Percentiles rank a stretch among this genome's conserved stretches.
Evolutionary conservation across 2,888 invertebrate species (phyloP).

Genomic region (Neocrepidodera transversa): DNA sequence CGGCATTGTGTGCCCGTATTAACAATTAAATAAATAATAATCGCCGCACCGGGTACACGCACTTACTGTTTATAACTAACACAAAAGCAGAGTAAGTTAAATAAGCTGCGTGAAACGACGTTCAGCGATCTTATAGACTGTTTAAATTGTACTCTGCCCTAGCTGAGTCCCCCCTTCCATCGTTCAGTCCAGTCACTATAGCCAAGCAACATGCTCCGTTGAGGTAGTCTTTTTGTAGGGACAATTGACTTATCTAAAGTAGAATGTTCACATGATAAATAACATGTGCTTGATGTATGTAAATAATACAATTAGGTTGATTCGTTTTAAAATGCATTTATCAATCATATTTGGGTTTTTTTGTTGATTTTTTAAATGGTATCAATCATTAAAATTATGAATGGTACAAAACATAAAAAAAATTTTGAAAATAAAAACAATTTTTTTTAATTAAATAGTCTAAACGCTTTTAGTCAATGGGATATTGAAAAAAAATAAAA

Average conservation of each 20-base stretch:
- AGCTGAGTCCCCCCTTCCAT: conserved; percentile 44
- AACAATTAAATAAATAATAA: not conserved
- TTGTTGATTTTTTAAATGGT: too few species aligned
- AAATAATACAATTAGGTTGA: not conserved
- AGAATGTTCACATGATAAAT: not conserved
- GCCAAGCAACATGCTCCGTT: conserved; percentile 40
- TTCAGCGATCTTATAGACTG: conserved; percentile 52
- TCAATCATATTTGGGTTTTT: too few species aligned
- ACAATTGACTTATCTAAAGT: conserved; percentile 1
- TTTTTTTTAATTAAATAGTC: too few species aligned
- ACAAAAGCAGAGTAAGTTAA: conserved; percentile 38
- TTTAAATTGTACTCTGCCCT: conserved; percentile 54
- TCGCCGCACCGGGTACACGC: not conserved
- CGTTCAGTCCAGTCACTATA: conserved; percentile 24
- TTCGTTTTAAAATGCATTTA: not conserved
- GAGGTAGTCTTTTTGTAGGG: conserved; percentile 42
- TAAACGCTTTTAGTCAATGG: too few species aligned
- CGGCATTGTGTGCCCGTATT: conserved; percentile 63
- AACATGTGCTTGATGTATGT: not conserved
- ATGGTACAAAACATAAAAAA: too few species aligned
- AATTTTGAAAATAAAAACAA: too few species aligned
- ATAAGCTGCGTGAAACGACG: conserved; percentile 41
- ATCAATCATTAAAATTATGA: too few species aligned
- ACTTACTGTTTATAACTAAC: not conserved
- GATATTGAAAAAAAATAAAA: too few species aligned